These are phyloP conservation scores for Hyalella azteca DNA, from an alignment of 2,888 invertebrate species.

Conservation along the genomic window DNA sequence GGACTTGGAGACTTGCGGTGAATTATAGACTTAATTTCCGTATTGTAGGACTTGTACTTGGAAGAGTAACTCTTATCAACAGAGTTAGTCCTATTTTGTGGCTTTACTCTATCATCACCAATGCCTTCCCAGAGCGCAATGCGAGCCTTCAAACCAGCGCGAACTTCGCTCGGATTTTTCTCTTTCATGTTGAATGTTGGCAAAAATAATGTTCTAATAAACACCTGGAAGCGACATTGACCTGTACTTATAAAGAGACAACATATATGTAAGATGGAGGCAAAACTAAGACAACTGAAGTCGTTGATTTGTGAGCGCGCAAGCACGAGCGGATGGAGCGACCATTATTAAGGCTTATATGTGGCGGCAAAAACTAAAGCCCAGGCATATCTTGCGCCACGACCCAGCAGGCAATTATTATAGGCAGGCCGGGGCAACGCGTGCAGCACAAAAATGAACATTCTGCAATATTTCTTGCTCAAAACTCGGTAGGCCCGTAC, in stretches of 20 bases:
- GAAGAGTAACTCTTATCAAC: not conserved
- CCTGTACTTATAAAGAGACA: no score
- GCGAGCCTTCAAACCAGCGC: conserved; percentile 44
- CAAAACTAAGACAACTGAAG: not conserved
- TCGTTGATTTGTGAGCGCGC: not conserved
- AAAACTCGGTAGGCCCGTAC: no score
- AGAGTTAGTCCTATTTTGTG: not conserved
- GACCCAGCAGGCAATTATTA: not conserved
- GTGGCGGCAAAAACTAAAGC: not conserved
- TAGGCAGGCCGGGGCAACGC: not conserved
- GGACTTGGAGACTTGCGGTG: not conserved
- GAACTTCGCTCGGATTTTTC: conserved; percentile 38
- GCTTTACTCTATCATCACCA: conserved; percentile 22
- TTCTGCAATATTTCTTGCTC: no score
- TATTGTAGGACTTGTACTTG: not conserved
- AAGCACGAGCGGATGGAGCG: conserved; percentile 26
- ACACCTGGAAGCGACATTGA: no score
- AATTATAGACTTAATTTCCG: conserved; percentile 20
- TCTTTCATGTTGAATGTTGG: conserved; percentile 53
- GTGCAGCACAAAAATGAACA: no score
- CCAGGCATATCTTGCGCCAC: not conserved
- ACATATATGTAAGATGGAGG: not conserved
- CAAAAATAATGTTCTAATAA: not conserved
- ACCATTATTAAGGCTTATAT: not conserved
- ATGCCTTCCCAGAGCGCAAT: conserved; percentile 52